Conservation (phyloP, 2,888 invertebrate species). For the Chloroclysta siterata region DNA sequence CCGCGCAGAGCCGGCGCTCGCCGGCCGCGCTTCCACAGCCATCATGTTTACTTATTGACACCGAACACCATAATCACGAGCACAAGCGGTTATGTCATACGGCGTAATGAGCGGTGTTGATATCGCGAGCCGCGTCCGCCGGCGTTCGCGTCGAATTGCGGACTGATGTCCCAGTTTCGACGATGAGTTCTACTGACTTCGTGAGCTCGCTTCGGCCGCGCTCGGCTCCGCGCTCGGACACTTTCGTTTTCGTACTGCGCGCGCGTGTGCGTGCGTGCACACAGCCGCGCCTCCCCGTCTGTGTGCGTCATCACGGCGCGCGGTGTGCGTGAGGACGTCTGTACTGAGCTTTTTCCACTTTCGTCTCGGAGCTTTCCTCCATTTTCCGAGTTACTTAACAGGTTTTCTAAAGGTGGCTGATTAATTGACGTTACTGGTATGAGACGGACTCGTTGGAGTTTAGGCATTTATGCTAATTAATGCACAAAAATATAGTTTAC, state of each 20-base stretch:
- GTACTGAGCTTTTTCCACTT: constrained; percentile 74
- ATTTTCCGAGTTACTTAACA: constrained; percentile 78
- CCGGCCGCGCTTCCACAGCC: constrained; percentile 81
- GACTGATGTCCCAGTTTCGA: constrained; percentile 88
- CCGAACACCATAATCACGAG: constrained; percentile 78
- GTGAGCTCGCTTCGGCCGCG: constrained; percentile 82
- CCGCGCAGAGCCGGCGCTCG: constrained; percentile 69
- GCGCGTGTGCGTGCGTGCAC: constrained; percentile 58
- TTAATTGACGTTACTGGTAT: constrained; percentile 51
- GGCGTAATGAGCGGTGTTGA: constrained; percentile 68
- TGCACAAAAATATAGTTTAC: constrained; percentile 43
- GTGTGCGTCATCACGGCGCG: constrained; percentile 31
- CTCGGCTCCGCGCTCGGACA: constrained; percentile 78
- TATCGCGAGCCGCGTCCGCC: constrained; percentile 73
- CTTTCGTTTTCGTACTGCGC: constrained; percentile 83
- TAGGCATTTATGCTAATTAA: constrained; percentile 49
- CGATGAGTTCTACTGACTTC: constrained; percentile 84
- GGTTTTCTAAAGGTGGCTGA: constrained; percentile 64
- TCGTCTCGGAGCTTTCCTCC: constrained; percentile 78
- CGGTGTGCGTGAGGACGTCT: constrained; percentile 37
- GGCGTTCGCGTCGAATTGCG: constrained; percentile 80
- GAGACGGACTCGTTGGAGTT: constrained; percentile 38
- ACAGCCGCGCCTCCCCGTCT: constrained; percentile 26
- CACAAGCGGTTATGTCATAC: constrained; percentile 79
- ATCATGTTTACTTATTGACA: constrained; percentile 78